phyloP scores from a whole-genome alignment of 2,113 vertebrate genomes.

The Eonycteris spelaea region DNA sequence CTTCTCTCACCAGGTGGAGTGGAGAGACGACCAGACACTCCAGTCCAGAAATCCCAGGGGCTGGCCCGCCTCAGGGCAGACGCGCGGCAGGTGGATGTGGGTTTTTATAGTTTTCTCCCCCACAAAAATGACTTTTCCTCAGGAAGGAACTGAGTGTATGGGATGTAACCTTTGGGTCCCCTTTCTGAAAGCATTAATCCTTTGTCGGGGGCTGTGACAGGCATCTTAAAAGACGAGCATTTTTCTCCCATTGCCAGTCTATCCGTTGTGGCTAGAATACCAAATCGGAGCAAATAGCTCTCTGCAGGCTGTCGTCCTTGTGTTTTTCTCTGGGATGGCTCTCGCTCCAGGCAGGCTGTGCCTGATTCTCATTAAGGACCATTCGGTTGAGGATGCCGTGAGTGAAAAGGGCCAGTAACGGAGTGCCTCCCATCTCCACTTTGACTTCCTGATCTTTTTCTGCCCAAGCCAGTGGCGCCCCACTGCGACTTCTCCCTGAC shows the following conservation, averaged over 20 bases:
- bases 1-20: background rate
- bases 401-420: background rate
- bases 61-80: too few species aligned
- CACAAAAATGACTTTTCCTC: background rate
- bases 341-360: background rate
- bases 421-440: background rate
- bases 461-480: background rate
- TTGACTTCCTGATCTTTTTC: background rate
- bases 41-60: background rate
- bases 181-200: background rate
- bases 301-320: background rate
- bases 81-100: background rate
- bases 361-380: background rate
- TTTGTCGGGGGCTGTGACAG: accelerated
- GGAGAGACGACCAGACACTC: background rate
- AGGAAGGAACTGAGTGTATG: background rate
- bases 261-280: background rate
- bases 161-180: background rate
- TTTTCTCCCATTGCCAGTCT: background rate
- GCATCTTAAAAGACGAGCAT: background rate
- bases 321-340: background rate
- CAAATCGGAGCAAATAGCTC: background rate
- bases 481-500: background rate
- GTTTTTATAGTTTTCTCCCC: background rate
- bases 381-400: background rate